Evolutionary conservation across 2,888 invertebrate genomes (phyloP).

Genomic region (Caradrina kadenii): DNA sequence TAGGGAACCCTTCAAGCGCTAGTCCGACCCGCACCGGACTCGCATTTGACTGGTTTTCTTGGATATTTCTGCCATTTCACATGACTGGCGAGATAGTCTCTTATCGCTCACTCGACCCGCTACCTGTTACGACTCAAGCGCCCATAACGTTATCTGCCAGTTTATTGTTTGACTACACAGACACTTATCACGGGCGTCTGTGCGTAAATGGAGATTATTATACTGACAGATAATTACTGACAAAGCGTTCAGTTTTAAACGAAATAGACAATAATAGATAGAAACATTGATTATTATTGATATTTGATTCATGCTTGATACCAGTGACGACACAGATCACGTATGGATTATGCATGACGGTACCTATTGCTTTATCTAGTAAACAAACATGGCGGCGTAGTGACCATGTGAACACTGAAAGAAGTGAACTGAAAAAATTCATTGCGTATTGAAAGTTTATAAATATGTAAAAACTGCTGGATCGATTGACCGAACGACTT

Average conservation of each 20-base stretch:
- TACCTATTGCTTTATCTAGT: slow-evolving; percentile 12
- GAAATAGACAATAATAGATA: neutral
- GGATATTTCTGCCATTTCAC: neutral
- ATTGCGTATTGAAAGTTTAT: slow-evolving; percentile 15
- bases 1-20: too few species aligned
- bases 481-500: slow-evolving; percentile 6
- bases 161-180: slow-evolving; percentile 43
- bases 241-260: neutral
- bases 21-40: too few species aligned
- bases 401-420: slow-evolving; percentile 1
- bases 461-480: slow-evolving; percentile 13
- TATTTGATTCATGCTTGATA: neutral
- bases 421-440: slow-evolving; percentile 6
- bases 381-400: slow-evolving; percentile 23
- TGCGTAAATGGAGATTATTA: slow-evolving; percentile 37
- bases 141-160: slow-evolving; percentile 38
- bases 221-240: slow-evolving; percentile 34
- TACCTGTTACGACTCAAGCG: slow-evolving; percentile 15
- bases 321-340: slow-evolving; percentile 8
- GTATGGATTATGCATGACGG: slow-evolving; percentile 14
- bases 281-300: neutral
- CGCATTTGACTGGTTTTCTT: neutral
- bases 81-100: neutral
- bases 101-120: neutral
- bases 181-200: slow-evolving; percentile 33